phyloP scores from a whole-genome alignment of 2,797 vertebrate genomes.

The Tauraco hartlaubi region DNA sequence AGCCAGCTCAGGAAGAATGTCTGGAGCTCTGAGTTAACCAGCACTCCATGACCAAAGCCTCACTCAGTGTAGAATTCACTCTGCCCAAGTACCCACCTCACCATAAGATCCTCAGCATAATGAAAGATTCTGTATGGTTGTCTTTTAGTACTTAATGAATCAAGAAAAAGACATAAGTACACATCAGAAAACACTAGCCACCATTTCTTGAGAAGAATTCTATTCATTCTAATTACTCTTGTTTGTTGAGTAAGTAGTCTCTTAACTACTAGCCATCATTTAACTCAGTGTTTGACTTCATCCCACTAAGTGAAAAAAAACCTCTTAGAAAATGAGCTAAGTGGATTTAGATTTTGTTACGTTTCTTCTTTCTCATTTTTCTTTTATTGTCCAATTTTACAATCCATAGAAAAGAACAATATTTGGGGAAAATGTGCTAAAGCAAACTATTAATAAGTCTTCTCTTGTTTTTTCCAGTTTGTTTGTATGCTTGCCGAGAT shows the following conservation, averaged over 20 bases:
- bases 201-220: background rate
- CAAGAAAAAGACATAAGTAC: background rate
- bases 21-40: background rate
- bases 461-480: background rate
- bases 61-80: background rate
- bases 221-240: background rate
- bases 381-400: background rate
- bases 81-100: background rate
- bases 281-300: background rate
- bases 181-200: background rate
- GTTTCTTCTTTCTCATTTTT: background rate
- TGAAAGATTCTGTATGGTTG: background rate
- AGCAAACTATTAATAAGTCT: background rate
- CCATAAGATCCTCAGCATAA: background rate
- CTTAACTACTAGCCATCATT: background rate
- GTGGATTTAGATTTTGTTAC: background rate
- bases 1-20: background rate
- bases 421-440: background rate
- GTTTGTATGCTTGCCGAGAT: background rate
- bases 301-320: background rate
- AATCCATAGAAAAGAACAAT: background rate
- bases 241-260: background rate
- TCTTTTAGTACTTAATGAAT: background rate
- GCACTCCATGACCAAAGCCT: background rate
- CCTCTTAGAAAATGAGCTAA: background rate